Evolutionary conservation across 2,797 vertebrate species (phyloP).

Genomic region (Pseudochromis fuscus): DNA sequence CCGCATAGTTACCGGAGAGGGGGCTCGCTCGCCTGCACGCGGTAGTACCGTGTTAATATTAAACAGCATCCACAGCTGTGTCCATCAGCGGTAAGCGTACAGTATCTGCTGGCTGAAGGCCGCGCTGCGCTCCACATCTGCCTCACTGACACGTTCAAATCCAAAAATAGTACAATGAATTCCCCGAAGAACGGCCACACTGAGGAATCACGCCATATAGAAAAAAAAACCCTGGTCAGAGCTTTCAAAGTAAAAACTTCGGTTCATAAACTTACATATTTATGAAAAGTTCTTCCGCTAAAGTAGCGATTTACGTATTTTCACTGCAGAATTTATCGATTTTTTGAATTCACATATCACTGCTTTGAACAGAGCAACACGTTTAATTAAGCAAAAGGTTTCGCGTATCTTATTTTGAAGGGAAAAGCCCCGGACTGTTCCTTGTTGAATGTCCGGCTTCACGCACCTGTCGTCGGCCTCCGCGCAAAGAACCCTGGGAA

Average conservation of each 20-base stretch:
- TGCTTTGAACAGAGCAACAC: background rate
- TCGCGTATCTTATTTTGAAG: conserved; percentile 37
- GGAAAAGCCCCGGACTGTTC: background rate
- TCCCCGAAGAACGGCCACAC: background rate
- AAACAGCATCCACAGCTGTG: background rate
- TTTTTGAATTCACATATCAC: too few relatives aligned
- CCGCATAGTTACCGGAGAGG: conserved; percentile 13
- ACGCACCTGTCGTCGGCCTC: background rate
- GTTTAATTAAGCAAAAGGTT: background rate
- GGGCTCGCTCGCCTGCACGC: conserved; percentile 1
- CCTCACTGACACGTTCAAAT: background rate
- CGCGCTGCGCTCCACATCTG: background rate
- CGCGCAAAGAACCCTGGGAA: conserved; percentile 31
- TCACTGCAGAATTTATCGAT: fast-evolving
- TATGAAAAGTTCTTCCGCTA: background rate
- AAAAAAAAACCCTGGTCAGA: background rate
- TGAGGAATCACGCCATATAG: background rate
- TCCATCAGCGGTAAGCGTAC: fast-evolving
- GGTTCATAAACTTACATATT: background rate
- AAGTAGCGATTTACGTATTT: fast-evolving
- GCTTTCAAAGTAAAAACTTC: conserved; percentile 14
- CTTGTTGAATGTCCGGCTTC: background rate
- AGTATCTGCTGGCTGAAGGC: too few relatives aligned
- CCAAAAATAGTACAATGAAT: background rate
- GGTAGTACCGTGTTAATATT: too few relatives aligned